Evolutionary conservation across 1,140 invertebrate species (phyloP).

Genomic region (Euura saliciscinereae): DNA sequence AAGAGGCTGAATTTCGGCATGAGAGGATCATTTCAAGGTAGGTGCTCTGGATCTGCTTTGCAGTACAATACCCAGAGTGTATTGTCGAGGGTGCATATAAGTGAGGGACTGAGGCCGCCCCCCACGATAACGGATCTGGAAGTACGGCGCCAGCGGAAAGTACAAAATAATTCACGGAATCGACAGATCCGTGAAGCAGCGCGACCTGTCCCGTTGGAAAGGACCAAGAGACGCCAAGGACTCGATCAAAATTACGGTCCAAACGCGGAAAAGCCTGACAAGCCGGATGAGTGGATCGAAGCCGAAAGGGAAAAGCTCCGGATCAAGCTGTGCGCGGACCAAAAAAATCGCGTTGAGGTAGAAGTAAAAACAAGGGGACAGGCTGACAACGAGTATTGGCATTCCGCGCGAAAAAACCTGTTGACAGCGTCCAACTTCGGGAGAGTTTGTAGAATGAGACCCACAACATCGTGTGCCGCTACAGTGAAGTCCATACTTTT

Average conservation of each 20-base stretch:
- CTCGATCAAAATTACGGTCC: slow-evolving; percentile 33
- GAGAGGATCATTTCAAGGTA: slow-evolving; percentile 34
- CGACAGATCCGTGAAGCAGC: background rate
- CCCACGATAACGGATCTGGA: slow-evolving; percentile 19
- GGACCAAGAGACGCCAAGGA: background rate
- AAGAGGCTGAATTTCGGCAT: slow-evolving; percentile 46
- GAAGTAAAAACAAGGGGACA: slow-evolving; percentile 38
- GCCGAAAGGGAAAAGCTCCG: slow-evolving; percentile 10
- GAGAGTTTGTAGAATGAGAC: slow-evolving; percentile 34
- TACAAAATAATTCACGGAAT: background rate
- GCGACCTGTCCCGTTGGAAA: too few species aligned
- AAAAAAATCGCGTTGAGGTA: slow-evolving; percentile 26
- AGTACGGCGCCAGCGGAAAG: slow-evolving; percentile 6
- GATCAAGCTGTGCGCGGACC: slow-evolving; percentile 17
- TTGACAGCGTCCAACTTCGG: slow-evolving; percentile 52
- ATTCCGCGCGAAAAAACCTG: slow-evolving; percentile 31
- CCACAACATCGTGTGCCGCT: slow-evolving; percentile 31
- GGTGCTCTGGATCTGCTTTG: slow-evolving; percentile 37
- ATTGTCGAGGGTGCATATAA: slow-evolving; percentile 13
- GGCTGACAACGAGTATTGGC: slow-evolving; percentile 37
- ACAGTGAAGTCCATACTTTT: slow-evolving; percentile 43
- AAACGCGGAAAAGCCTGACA: slow-evolving; percentile 25
- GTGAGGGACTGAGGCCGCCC: slow-evolving; percentile 18
- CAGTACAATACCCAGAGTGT: slow-evolving; percentile 35
- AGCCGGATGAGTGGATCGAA: slow-evolving; percentile 11